A percentile compares a stretch with the other conserved stretches of the same genome.
phyloP scores from a whole-genome alignment of 2,797 vertebrate species.

The Varecia variegata region DNA sequence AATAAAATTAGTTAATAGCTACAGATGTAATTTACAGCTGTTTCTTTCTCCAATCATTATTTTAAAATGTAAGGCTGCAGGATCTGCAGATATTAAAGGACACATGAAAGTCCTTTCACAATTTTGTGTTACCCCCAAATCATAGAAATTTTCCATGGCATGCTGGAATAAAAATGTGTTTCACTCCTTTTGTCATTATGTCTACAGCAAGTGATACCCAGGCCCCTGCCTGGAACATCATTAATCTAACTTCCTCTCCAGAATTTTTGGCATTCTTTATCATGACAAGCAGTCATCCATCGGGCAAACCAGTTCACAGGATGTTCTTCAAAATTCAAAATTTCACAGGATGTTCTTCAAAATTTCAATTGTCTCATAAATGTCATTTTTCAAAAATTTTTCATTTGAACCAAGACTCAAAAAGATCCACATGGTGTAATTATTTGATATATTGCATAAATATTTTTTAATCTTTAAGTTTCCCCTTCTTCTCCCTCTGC shows the following conservation, averaged over 20 bases:
- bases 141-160: constrained; percentile 5
- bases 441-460: constrained; percentile 31
- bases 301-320: background rate
- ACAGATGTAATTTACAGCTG: constrained; percentile 14
- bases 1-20: constrained; percentile 52
- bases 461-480: background rate
- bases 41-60: constrained; percentile 38
- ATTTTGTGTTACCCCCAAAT: constrained; percentile 17
- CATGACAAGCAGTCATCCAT: background rate
- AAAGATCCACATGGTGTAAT: background rate
- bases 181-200: constrained; percentile 21
- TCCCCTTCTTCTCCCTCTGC: background rate
- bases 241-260: constrained; percentile 58
- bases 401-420: constrained; percentile 22
- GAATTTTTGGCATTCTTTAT: constrained; percentile 44
- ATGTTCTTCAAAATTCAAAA: too few relatives aligned
- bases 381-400: background rate
- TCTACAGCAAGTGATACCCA: constrained; percentile 3
- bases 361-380: background rate
- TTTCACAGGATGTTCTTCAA: background rate
- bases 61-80: constrained; percentile 31
- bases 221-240: constrained; percentile 18
- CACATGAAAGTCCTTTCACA: background rate
- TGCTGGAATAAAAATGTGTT: constrained; percentile 31
- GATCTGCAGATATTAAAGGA: constrained; percentile 45